Evolutionary conservation across 1,140 invertebrate species (phyloP).

Genomic region (Triops longicaudatus): DNA sequence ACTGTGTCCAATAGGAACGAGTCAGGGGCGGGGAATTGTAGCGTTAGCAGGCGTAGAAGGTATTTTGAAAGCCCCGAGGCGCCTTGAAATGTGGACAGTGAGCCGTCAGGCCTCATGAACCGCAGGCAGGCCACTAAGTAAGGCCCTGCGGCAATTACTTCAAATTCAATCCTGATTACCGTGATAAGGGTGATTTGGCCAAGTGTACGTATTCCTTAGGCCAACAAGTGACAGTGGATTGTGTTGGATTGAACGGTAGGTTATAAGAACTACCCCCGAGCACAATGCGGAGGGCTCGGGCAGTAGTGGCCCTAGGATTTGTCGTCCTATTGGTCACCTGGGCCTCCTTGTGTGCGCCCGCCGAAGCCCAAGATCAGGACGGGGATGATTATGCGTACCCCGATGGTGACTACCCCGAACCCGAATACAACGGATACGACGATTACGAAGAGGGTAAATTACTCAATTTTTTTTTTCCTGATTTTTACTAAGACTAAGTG

Average conservation of each 20-base stretch:
- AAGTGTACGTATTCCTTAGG: not conserved
- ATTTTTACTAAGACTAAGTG: not conserved
- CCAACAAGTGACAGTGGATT: not conserved
- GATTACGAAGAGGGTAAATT: constrained; percentile 25
- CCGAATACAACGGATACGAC: constrained; percentile 18
- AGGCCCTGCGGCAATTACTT: not conserved
- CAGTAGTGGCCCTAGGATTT: not conserved
- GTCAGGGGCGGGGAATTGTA: not conserved
- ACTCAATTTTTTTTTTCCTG: not conserved
- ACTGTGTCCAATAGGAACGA: not conserved
- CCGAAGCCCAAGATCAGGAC: constrained; percentile 28
- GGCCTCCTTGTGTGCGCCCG: constrained; percentile 18
- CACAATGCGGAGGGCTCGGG: not conserved
- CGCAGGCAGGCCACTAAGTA: not conserved
- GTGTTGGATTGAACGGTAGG: not conserved
- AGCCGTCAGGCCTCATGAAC: constrained; percentile 3
- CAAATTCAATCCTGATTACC: not conserved
- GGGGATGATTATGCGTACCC: constrained; percentile 31
- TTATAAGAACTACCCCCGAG: not conserved
- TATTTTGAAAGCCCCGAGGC: constrained; percentile 14
- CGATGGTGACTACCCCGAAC: constrained; percentile 22
- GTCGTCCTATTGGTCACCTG: constrained; percentile 23
- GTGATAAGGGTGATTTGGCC: constrained; percentile 4
- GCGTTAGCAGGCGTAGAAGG: not conserved
- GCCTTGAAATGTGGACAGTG: constrained; percentile 7